A percentile compares a stretch with the other conserved stretches of the same genome.
Conservation (phyloP, 2,113 vertebrate species). For the Barbus barbus region DNA sequence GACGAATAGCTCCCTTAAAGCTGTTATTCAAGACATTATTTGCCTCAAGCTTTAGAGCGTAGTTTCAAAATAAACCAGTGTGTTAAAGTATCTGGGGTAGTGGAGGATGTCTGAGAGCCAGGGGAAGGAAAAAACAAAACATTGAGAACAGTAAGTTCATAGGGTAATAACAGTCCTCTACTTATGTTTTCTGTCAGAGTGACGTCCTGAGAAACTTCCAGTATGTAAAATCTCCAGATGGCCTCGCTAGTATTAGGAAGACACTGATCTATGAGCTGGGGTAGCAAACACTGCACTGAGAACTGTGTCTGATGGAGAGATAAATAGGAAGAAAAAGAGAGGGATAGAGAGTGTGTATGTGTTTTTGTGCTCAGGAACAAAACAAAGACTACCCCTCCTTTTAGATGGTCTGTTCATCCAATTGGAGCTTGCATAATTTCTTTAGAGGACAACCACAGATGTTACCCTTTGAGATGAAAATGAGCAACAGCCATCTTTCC, state of each 20-base stretch:
- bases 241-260: slow-evolving; percentile 9
- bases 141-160: not conserved
- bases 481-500: slow-evolving; percentile 57
- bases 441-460: slow-evolving; percentile 66
- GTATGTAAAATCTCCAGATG: slow-evolving; percentile 49
- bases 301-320: slow-evolving; percentile 21
- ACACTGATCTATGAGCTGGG: slow-evolving; percentile 41
- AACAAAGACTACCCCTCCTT: slow-evolving; percentile 38
- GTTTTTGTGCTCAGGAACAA: slow-evolving; percentile 29
- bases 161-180: not conserved
- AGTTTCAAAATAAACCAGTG: not conserved
- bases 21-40: not conserved
- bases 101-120: not conserved
- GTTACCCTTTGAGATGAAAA: slow-evolving; percentile 74
- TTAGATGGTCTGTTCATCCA: slow-evolving; percentile 51
- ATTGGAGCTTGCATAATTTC: slow-evolving; percentile 71
- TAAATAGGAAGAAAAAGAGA: not conserved
- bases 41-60: not conserved
- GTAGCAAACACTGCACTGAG: slow-evolving; percentile 8
- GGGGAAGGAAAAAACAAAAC: not conserved
- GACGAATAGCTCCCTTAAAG: not conserved
- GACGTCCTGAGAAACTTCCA: slow-evolving; percentile 6
- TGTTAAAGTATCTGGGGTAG: not conserved
- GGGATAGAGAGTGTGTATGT: not conserved
- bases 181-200: not conserved